Evolutionary conservation across 2,888 invertebrate genomes (phyloP), one percentile per base, ranked within the genome.

Genomic region (Antheraea assamensis): DNA sequence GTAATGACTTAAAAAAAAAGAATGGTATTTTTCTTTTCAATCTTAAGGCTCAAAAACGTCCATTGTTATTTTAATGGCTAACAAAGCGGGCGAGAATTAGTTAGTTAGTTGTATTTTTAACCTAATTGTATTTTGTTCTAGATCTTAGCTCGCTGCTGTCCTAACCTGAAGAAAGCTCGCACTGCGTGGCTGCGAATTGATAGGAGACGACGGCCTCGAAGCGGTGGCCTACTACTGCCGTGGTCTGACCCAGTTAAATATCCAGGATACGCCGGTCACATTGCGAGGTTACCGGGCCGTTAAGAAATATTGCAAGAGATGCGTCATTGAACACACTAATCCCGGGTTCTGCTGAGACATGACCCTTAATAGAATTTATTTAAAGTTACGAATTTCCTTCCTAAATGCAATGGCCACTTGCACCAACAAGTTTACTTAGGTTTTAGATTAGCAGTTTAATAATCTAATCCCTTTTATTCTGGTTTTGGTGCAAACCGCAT

Each of bases 311-410:
- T 99, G 98, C 91, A 98, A 98, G 84, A 93, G 98, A 82, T 99
- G 98, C 90, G 97, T 98, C 78, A 98, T 99, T 79, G 98, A 99
- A 88, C 98, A 99, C 87, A 98, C 98, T 3, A 98, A 99, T 92
- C 98, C 98, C 77, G 98, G 98, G 47, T 98, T 99, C 90, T 98
- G 97, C 92, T 97, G 94, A 95, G 47, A 42, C 52, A 21, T 21
- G 1, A 21, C 21, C 8, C 19, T 19, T 52, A 19, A 52, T 19
- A 17, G 5, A 52, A 52, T 52, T 52, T 5, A 21, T 52, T 52
- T 21, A 42, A 42, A 13, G 13, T 42, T 42, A 13, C 42, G 13
- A 42, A 42, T 42, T 13, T 42, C 7, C 42, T 42, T 42, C 42
- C 42, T 42, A 42, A 42, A 42, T 42, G 10, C 13, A 42, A 42